Evolutionary conservation across 2,113 vertebrate genomes (phyloP), one percentile per base, ranked within the genome.

Genomic region (Dicerorhinus sumatrensis): DNA sequence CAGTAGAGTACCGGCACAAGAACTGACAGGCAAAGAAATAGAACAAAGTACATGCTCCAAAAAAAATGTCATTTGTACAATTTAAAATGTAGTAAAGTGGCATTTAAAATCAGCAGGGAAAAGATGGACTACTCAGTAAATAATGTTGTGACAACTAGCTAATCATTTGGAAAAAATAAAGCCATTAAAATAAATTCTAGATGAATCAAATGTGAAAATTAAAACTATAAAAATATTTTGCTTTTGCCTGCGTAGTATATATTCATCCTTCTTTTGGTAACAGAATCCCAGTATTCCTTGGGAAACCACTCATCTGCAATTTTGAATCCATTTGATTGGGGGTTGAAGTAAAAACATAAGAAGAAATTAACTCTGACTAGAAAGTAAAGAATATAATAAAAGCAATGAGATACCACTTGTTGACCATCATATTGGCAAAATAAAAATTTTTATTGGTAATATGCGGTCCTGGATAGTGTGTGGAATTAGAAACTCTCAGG

Each of bases 151-250:
- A 67, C 60, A 89, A 92, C 27, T 75, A 81, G 42, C 31, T 96
- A 91, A 76, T n/a, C 13, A 76, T 36, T 18, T 75, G 17, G 9
- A 65, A 82, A 51, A 58, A 76, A 36, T n/a, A n/a, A 92, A 92
- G 11, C 25, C 20, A 89, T 76, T 88, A 87, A 77, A 83, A 80
- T 89, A 80, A 80, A 89, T 65, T 65, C 62, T 91, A 80, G n/a
- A 42, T 89, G 25, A 92, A 70, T n/a, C 36, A 63, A 92, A 92
- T 85, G 51, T 62, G 67, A 80, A 75, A 91, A 84, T 46, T 54
- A 94, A 67, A 95, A 94, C n/a, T 20, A 75, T 33, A 48, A 58
- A 82, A 90, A 31, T 23, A 18, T 29, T 7, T n/a, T 48, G 16
- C 2, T 62, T 75, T 81, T 81, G 63, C 33, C 48, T 81, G 5